Conservation (phyloP, 2,888 invertebrate species). For the Athalia rosae region DNA sequence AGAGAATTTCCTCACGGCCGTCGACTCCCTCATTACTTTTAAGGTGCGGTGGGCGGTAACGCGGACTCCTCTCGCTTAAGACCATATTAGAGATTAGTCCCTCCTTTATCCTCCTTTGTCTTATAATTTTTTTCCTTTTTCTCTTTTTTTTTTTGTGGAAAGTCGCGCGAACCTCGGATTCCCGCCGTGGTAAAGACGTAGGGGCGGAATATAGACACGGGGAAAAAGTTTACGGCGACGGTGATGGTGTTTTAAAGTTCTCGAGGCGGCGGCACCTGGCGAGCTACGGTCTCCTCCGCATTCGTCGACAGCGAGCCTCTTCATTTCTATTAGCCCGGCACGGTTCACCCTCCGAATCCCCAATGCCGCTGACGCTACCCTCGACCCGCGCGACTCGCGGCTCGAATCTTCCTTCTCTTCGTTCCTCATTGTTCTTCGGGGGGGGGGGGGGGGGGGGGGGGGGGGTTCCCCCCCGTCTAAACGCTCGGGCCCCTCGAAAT, state of each 20-base stretch:
- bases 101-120: not conserved
- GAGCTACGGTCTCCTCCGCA: constrained; percentile 50
- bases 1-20: not conserved
- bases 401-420: constrained; percentile 46
- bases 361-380: constrained; percentile 50
- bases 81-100: not conserved
- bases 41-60: too few species aligned
- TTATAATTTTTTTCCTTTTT: not conserved
- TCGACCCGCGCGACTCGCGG: constrained; percentile 45
- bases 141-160: not conserved
- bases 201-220: not conserved
- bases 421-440: constrained; percentile 61
- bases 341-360: constrained; percentile 48
- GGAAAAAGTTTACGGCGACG: constrained; percentile 19
- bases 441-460: too few species aligned
- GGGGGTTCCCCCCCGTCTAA: constrained; percentile 53
- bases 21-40: constrained; percentile 25
- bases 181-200: not conserved
- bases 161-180: constrained; percentile 21
- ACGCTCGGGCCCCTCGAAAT: constrained; percentile 39
- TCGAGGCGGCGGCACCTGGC: constrained; percentile 48
- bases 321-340: constrained; percentile 65
- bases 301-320: constrained; percentile 63
- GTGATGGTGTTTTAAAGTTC: constrained; percentile 51
- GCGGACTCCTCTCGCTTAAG: not conserved